phyloP scores from a whole-genome alignment of 2,113 vertebrate genomes.

The Scortum barcoo region DNA sequence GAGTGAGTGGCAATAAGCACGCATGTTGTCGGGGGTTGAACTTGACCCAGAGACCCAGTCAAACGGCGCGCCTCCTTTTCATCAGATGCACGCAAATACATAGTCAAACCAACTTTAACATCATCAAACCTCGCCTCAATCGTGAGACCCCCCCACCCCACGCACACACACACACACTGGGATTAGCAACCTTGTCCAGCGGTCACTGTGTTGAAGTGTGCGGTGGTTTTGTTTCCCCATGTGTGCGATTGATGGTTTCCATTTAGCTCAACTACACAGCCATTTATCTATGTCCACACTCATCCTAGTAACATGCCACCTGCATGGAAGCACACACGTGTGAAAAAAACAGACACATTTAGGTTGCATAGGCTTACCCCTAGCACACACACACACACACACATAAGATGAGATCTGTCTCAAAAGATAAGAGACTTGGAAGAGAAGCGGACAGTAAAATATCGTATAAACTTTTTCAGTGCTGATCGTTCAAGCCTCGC shows the following conservation, averaged over 20 bases:
- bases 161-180: too few species aligned
- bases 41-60: too few species aligned
- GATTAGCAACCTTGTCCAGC: background rate
- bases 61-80: too few species aligned
- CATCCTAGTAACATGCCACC: background rate
- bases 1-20: background rate
- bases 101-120: too few species aligned
- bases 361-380: background rate
- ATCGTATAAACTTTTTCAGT: background rate
- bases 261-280: conserved; percentile 53
- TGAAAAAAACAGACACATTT: background rate
- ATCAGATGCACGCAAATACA: background rate
- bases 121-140: conserved; percentile 9
- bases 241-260: conserved; percentile 65
- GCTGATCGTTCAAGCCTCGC: conserved; percentile 3
- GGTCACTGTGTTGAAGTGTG: background rate
- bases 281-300: conserved; percentile 63
- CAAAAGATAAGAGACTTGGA: background rate
- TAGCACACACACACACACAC: background rate
- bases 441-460: background rate
- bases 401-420: background rate
- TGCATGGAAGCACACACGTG: background rate
- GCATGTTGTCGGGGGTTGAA: background rate
- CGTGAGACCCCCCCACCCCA: too few species aligned
- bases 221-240: conserved; percentile 42